These are phyloP conservation scores for Ephestia elutella DNA, from an alignment of 1,140 invertebrate genomes.

Conservation along the genomic window DNA sequence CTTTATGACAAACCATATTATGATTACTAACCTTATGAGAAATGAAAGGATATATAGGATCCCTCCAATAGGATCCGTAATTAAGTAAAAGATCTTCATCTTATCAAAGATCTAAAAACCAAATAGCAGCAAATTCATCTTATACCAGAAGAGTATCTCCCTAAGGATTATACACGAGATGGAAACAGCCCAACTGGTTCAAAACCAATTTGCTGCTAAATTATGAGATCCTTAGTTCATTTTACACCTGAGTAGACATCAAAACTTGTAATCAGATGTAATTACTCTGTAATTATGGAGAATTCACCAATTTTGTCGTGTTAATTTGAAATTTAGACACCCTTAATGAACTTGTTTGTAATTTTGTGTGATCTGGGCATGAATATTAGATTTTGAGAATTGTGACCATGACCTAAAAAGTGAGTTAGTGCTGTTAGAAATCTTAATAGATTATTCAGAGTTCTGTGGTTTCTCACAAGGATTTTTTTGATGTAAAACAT, in stretches of 20 bases:
- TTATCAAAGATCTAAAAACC: too few relatives aligned
- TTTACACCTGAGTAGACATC: slow-evolving; percentile 50
- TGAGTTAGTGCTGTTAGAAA: too few relatives aligned
- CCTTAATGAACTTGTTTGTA: slow-evolving; percentile 9
- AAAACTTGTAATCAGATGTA: slow-evolving; percentile 53
- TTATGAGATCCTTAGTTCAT: slow-evolving; percentile 34
- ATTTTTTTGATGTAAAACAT: too few relatives aligned
- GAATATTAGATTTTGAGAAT: slow-evolving; percentile 11
- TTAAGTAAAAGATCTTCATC: too few relatives aligned
- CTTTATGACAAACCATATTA: too few relatives aligned
- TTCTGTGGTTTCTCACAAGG: too few relatives aligned
- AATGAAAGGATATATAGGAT: too few relatives aligned
- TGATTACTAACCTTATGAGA: too few relatives aligned
- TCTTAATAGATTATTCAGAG: too few relatives aligned
- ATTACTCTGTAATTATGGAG: slow-evolving; percentile 31
- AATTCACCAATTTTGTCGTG: slow-evolving; percentile 18
- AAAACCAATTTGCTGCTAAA: slow-evolving; percentile 25
- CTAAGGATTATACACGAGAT: slow-evolving; percentile 12
- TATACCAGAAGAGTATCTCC: not conserved
- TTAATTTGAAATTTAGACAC: slow-evolving; percentile 8
- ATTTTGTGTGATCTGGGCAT: not conserved
- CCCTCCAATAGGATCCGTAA: too few relatives aligned
- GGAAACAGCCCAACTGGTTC: slow-evolving; percentile 18
- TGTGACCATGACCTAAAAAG: too few relatives aligned
- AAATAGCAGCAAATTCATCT: too few relatives aligned